Percentiles rank a stretch among this genome's conserved stretches.
phyloP scores from a whole-genome alignment of 2,888 invertebrate species.

The Galerucella nymphaeae region DNA sequence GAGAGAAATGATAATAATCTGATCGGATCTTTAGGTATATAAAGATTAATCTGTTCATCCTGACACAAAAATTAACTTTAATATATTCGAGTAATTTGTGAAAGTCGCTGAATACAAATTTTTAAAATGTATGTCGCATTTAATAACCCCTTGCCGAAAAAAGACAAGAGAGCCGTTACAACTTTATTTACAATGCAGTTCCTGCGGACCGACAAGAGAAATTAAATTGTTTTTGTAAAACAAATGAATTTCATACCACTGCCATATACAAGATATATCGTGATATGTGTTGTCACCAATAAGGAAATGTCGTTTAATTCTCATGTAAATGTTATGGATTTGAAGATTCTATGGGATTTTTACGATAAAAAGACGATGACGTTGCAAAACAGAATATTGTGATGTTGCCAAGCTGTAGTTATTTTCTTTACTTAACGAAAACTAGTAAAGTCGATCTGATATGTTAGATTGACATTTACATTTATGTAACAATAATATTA shows the following conservation, averaged over 20 bases:
- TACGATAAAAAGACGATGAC: too few relatives aligned
- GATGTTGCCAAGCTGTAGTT: too few relatives aligned
- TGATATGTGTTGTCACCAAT: slow-evolving; percentile 17
- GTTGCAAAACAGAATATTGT: too few relatives aligned
- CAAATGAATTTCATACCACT: slow-evolving; percentile 27
- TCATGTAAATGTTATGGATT: slow-evolving; percentile 21
- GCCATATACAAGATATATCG: slow-evolving; percentile 20
- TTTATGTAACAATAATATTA: too few relatives aligned
- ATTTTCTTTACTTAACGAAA: too few relatives aligned
- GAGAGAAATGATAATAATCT: slow-evolving; percentile 4
- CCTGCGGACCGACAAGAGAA: slow-evolving; percentile 34
- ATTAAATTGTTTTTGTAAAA: slow-evolving; percentile 35
- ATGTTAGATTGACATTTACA: too few relatives aligned
- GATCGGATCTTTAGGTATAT: background rate
- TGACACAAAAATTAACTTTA: slow-evolving; percentile 35
- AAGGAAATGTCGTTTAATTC: slow-evolving; percentile 27
- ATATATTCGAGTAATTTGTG: slow-evolving; percentile 38
- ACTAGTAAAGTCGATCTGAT: too few relatives aligned
- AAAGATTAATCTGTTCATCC: slow-evolving; percentile 23
- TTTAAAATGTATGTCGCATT: slow-evolving; percentile 38
- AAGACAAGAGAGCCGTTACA: slow-evolving; percentile 35
- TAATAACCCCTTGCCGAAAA: slow-evolving; percentile 37
- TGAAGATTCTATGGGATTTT: background rate
- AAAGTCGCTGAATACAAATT: slow-evolving; percentile 32
- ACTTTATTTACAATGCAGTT: slow-evolving; percentile 37